phyloP scores from a whole-genome alignment of 2,888 invertebrate genomes.

The Sinohyriopsis cumingii region DNA sequence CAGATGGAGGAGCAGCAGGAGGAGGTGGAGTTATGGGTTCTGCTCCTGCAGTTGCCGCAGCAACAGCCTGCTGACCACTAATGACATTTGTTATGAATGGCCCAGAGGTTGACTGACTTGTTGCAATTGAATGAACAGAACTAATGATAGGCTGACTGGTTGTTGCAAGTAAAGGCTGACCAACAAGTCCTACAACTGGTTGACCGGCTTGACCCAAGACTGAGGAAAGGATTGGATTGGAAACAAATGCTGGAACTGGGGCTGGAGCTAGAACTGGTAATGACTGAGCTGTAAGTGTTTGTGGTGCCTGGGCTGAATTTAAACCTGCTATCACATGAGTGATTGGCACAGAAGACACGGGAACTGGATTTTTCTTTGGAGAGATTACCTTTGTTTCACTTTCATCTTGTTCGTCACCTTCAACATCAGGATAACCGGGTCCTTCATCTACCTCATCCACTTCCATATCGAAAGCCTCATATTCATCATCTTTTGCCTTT shows the following conservation, averaged over 20 bases:
- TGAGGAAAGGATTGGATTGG: no score
- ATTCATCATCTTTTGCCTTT: slow-evolving; percentile 24
- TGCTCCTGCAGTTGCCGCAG: slow-evolving; percentile 8
- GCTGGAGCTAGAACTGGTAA: slow-evolving; percentile 6
- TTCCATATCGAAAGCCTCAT: slow-evolving; percentile 47
- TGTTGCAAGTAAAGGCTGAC: slow-evolving; percentile 1
- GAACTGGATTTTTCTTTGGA: slow-evolving; percentile 1
- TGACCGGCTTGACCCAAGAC: neutral
- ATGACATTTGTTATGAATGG: slow-evolving; percentile 36
- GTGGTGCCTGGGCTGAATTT: neutral
- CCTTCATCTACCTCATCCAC: slow-evolving; percentile 39
- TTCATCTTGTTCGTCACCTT: slow-evolving; percentile 17
- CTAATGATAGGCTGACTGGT: no score
- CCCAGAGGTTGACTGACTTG: slow-evolving; percentile 3
- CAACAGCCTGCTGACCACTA: slow-evolving; percentile 27
- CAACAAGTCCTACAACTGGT: slow-evolving; percentile 1
- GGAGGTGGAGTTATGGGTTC: slow-evolving; percentile 3
- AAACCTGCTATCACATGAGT: neutral
- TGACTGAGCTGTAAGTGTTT: neutral
- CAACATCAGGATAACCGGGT: slow-evolving; percentile 6
- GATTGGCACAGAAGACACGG: no score
- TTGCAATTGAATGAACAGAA: no score
- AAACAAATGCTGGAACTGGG: neutral
- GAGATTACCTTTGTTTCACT: slow-evolving; percentile 17
- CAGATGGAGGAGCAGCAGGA: neutral